phyloP scores from a whole-genome alignment of 1,140 invertebrate species.

The Drosophila nikananu region DNA sequence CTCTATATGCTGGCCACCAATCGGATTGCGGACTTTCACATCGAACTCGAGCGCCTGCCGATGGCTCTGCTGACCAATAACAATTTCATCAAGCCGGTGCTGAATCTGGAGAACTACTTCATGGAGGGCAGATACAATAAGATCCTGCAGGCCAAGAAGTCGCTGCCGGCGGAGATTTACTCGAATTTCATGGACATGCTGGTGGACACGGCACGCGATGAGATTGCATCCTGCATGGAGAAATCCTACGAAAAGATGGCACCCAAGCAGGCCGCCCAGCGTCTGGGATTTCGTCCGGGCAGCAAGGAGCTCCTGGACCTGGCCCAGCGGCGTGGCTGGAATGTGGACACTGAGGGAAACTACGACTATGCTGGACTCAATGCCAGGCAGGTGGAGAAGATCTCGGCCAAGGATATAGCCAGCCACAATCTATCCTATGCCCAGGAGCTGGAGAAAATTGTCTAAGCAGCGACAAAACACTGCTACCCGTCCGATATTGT shows the following conservation, averaged over 20 bases:
- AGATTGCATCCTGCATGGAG: slow-evolving; percentile 98
- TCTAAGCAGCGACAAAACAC: slow-evolving; percentile 86
- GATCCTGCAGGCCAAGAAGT: slow-evolving; percentile 89
- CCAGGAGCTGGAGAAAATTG: slow-evolving; percentile 99
- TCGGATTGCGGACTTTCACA: slow-evolving; percentile 99
- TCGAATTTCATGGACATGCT: slow-evolving; percentile 99
- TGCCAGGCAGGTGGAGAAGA: slow-evolving; percentile 90
- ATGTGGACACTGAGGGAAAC: slow-evolving; percentile 90
- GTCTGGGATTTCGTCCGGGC: slow-evolving; percentile 94
- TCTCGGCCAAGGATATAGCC: slow-evolving; percentile 95
- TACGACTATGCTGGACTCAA: slow-evolving; percentile 90
- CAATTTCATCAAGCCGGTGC: slow-evolving; percentile 96
- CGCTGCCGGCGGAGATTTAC: slow-evolving; percentile 97
- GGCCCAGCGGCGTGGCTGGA: slow-evolving; percentile 93
- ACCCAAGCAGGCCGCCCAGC: slow-evolving; percentile 93
- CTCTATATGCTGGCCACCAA: slow-evolving; percentile 98
- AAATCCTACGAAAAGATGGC: slow-evolving; percentile 97
- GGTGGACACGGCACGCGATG: slow-evolving; percentile 97
- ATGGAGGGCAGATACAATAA: slow-evolving; percentile 99
- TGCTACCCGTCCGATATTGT: slow-evolving; percentile 10
- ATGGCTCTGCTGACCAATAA: slow-evolving; percentile 96
- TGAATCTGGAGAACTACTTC: slow-evolving; percentile 98
- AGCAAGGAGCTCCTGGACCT: slow-evolving; percentile 90
- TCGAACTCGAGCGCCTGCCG: slow-evolving; percentile 97
- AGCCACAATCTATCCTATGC: slow-evolving; percentile 98